phyloP scores from a whole-genome alignment of 1,140 invertebrate species.

The Battus philenor region DNA sequence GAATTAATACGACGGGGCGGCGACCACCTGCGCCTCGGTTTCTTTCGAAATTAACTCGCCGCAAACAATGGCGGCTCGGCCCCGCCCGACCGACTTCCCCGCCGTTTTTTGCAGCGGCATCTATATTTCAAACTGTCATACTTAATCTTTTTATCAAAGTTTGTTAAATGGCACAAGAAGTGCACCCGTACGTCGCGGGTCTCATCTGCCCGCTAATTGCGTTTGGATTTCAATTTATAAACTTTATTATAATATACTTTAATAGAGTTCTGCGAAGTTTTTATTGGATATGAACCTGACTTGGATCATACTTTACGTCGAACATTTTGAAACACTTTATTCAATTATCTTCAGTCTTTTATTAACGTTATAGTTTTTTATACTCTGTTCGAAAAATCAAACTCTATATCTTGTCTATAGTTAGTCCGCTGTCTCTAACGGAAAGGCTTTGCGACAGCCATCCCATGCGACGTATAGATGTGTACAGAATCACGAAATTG shows the following conservation, averaged over 20 bases:
- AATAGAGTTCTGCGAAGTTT: constrained; percentile 25
- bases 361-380: no score
- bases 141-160: constrained; percentile 76
- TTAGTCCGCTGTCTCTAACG: no score
- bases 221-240: constrained; percentile 43
- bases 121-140: constrained; percentile 75
- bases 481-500: no score
- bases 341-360: no score
- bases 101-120: constrained; percentile 59
- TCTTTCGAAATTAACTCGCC: constrained; percentile 71
- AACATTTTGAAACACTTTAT: no score
- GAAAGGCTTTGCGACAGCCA: no score
- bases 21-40: constrained; percentile 64
- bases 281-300: no score
- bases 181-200: constrained; percentile 54
- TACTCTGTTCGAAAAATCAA: no score
- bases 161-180: constrained; percentile 62
- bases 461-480: no score
- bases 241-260: constrained; percentile 35
- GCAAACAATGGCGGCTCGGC: constrained; percentile 56
- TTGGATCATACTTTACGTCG: no score
- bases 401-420: no score
- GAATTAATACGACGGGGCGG: constrained; percentile 63
- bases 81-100: constrained; percentile 52
- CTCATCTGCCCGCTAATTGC: constrained; percentile 62